These are phyloP conservation scores for Melikaiella ostensackeni DNA, from an alignment of 2,888 invertebrate species.

Conservation along the genomic window DNA sequence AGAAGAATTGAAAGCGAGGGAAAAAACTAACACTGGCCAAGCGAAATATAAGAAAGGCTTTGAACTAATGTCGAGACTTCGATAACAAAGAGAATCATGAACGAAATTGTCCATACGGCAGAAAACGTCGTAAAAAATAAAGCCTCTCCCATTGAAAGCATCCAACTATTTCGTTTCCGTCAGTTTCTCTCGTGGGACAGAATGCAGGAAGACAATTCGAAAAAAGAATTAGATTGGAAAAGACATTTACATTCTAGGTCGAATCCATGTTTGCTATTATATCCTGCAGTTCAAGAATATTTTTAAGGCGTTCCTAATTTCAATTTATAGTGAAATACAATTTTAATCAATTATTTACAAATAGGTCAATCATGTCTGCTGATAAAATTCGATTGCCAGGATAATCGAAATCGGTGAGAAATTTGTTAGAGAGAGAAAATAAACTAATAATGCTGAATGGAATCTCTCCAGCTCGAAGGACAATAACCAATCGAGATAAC, in stretches of 20 bases:
- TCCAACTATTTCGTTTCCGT: slow-evolving; percentile 23
- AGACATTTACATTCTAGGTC: slow-evolving; percentile 2
- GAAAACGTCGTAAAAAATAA: slow-evolving; percentile 40
- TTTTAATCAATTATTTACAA: too few species aligned
- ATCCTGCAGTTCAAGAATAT: background rate
- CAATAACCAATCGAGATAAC: slow-evolving; percentile 41
- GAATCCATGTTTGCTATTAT: background rate
- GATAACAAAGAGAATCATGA: slow-evolving; percentile 4
- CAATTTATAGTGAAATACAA: background rate
- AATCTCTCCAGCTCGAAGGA: background rate
- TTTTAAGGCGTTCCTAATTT: background rate
- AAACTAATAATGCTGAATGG: background rate
- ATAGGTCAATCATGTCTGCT: background rate
- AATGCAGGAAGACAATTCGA: background rate
- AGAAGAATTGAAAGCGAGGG: slow-evolving; percentile 10
- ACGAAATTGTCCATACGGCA: slow-evolving; percentile 20
- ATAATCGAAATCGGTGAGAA: background rate
- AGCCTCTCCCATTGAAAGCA: slow-evolving; percentile 2
- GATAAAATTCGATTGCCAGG: background rate
- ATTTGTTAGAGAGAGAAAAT: background rate
- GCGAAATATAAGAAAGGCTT: slow-evolving; percentile 27
- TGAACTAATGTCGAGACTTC: slow-evolving; percentile 16
- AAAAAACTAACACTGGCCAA: slow-evolving; percentile 27
- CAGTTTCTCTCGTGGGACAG: background rate
- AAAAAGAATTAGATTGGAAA: slow-evolving; percentile 19